Conservation (phyloP, 2,113 vertebrate genomes). For the Eretmodus cyanostictus region DNA sequence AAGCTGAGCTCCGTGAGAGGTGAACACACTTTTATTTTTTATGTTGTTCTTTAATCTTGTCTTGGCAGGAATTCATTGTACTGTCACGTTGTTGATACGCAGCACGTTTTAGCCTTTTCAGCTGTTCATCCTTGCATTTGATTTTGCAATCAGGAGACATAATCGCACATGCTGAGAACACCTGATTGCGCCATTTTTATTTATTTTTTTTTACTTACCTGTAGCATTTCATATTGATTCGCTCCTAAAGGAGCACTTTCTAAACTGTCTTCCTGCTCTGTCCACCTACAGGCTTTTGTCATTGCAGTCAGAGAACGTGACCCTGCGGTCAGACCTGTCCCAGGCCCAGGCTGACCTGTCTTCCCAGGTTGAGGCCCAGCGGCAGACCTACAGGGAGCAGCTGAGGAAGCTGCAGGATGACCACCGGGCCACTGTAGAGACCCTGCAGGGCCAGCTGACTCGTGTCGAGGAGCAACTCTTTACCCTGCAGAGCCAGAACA, state of each 20-base stretch:
- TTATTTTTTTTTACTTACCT: neutral
- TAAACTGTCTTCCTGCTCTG: neutral
- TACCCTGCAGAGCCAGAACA: slow-evolving; percentile 79
- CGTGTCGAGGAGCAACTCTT: slow-evolving; percentile 88
- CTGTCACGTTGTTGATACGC: neutral
- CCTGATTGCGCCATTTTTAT: neutral
- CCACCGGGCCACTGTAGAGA: slow-evolving; percentile 87
- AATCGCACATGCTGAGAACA: neutral
- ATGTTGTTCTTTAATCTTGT: neutral
- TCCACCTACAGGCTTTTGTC: slow-evolving; percentile 75
- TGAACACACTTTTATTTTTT: slow-evolving; percentile 31
- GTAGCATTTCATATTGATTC: neutral
- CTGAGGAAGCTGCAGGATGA: slow-evolving; percentile 87
- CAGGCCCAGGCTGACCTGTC: slow-evolving; percentile 78
- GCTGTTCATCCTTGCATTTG: neutral
- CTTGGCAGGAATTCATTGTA: neutral
- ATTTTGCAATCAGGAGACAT: neutral
- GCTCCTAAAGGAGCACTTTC: neutral
- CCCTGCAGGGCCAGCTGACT: slow-evolving; percentile 84
- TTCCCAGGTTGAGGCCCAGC: slow-evolving; percentile 80
- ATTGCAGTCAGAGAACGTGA: slow-evolving; percentile 82
- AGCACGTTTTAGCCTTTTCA: neutral
- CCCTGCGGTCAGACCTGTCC: slow-evolving; percentile 80
- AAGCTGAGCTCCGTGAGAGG: slow-evolving; percentile 94
- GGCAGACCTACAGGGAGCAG: slow-evolving; percentile 84